Evolutionary conservation across 2,797 vertebrate genomes (phyloP).

Genomic region (Muscicapa striata): DNA sequence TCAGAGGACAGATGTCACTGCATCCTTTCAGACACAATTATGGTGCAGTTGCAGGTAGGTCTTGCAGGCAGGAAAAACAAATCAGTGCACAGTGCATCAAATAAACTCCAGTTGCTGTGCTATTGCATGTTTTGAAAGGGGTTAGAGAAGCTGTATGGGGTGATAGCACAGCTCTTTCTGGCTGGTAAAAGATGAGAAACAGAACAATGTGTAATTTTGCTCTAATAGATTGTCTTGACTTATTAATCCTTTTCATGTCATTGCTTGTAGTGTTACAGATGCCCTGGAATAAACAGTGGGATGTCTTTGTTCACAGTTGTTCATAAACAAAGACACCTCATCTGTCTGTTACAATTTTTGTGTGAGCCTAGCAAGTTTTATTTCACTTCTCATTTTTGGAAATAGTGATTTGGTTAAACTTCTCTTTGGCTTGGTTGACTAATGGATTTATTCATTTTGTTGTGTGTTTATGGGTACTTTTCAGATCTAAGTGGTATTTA

Average conservation of each 20-base stretch:
- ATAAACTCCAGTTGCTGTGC: not conserved
- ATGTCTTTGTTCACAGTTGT: not conserved
- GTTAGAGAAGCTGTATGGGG: not conserved
- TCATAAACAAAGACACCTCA: not conserved
- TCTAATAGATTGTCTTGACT: not conserved
- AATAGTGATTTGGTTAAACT: not conserved
- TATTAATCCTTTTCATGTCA: not conserved
- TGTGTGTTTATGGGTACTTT: not conserved
- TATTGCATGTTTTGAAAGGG: not conserved
- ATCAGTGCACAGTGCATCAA: not conserved
- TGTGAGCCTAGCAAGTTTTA: not conserved
- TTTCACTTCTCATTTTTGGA: not conserved
- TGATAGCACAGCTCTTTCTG: not conserved
- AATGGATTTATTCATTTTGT: not conserved
- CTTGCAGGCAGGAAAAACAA: not conserved
- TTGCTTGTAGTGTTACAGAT: not conserved
- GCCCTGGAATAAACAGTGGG: not conserved
- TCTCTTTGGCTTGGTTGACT: not conserved
- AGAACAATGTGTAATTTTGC: not conserved
- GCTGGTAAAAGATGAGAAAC: not conserved
- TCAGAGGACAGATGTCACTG: constrained; percentile 48
- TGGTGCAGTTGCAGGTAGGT: not conserved
- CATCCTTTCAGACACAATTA: constrained; percentile 27
- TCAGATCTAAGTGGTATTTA: not conserved
- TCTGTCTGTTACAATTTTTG: not conserved